These are phyloP conservation scores for Hyles euphorbiae DNA, from an alignment of 1,140 invertebrate genomes.

Conservation along the genomic window DNA sequence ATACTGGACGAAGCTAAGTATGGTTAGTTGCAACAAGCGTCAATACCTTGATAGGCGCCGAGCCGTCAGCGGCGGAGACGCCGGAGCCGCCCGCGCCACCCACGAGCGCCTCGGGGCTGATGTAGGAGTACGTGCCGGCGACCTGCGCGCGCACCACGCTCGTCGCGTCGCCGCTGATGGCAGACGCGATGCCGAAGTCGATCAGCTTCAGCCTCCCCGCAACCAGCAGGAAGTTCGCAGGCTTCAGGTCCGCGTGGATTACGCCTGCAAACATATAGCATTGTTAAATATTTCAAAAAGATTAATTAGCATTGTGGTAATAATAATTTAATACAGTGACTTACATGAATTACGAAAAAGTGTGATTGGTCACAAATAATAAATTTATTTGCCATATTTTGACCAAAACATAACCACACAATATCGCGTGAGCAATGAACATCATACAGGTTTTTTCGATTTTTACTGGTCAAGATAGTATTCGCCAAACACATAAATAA, in stretches of 20 bases:
- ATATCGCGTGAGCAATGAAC: too few relatives aligned
- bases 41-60: conserved; percentile 54
- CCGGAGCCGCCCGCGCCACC: conserved; percentile 55
- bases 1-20: not conserved
- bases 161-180: conserved; percentile 91
- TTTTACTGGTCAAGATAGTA: not conserved
- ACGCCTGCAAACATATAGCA: conserved; percentile 79
- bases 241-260: conserved; percentile 97
- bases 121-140: conserved; percentile 95
- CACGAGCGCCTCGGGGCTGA: conserved; percentile 94
- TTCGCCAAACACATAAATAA: too few relatives aligned
- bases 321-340: too few relatives aligned
- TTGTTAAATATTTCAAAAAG: too few relatives aligned
- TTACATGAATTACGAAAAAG: too few relatives aligned
- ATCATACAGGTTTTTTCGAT: too few relatives aligned
- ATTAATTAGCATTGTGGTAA: too few relatives aligned
- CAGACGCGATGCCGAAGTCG: conserved; percentile 98
- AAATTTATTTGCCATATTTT: too few relatives aligned
- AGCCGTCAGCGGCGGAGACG: conserved; percentile 53
- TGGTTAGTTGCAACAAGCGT: not conserved
- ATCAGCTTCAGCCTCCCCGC: conserved; percentile 94
- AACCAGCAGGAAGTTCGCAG: conserved; percentile 96
- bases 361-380: too few relatives aligned
- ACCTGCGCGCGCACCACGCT: conserved; percentile 89
- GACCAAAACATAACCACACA: too few relatives aligned